A percentile compares a stretch with the other conserved stretches of the same genome.
phyloP scores from a whole-genome alignment of 2,113 vertebrate species.

The Callocephalon fimbriatum region DNA sequence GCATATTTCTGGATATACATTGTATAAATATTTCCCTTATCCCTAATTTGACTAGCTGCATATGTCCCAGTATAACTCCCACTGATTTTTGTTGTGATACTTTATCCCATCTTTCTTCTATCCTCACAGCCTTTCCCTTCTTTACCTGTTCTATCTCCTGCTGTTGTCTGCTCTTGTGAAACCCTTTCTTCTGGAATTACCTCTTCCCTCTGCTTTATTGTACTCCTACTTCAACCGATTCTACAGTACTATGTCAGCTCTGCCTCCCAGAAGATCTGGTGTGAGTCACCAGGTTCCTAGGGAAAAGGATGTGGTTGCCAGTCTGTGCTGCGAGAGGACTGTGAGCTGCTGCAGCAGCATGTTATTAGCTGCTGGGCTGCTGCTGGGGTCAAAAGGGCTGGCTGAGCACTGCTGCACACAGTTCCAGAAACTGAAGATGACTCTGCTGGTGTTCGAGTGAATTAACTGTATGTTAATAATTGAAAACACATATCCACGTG shows the following conservation, averaged over 20 bases:
- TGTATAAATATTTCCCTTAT: background rate
- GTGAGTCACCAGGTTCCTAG: accelerated
- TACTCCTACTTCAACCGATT: background rate
- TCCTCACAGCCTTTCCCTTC: background rate
- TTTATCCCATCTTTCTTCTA: background rate
- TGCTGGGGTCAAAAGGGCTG: accelerated
- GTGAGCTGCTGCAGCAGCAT: background rate
- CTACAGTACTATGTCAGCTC: background rate
- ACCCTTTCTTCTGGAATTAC: background rate
- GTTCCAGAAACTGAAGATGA: background rate
- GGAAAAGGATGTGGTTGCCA: background rate
- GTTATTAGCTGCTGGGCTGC: background rate
- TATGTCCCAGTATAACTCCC: background rate
- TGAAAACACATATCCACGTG: background rate
- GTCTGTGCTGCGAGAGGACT: background rate
- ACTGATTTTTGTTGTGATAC: background rate
- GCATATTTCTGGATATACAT: accelerated
- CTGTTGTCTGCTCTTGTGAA: background rate
- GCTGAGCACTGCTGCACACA: background rate
- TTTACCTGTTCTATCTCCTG: background rate
- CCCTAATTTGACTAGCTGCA: background rate
- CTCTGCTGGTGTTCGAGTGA: background rate
- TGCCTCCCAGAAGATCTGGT: background rate
- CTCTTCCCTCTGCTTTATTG: background rate
- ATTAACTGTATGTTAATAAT: background rate